Evolutionary conservation across 2,797 vertebrate species (phyloP), one percentile per base, ranked within the genome.

Genomic region (Cynopterus sphinx): DNA sequence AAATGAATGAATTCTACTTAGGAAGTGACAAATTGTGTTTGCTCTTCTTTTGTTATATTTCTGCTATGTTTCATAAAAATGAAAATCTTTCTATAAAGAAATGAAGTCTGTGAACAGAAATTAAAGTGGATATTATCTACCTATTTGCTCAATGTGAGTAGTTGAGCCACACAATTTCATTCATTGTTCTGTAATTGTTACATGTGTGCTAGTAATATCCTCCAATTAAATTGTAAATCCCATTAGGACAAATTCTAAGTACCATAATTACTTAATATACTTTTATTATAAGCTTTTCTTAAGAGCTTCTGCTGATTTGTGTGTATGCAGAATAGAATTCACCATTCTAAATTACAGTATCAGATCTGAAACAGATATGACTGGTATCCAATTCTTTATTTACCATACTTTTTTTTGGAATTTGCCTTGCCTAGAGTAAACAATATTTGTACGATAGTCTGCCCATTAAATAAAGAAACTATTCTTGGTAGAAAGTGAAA

Each of bases 401-500:
- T 78, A 71, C 22, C 15, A 28, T n/a, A 33, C 53, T 28, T 93
- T 78, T 84, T 77, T 59, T 55, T 61, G 21, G 17, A 6, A 73
- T 82, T 61, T 49, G 77, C 15, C n/a, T 81, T 63, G 13, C 26
- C 24, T 77, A 75, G 61, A 78, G 13, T 84, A 67, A 95, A 31
- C 9, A 79, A 93, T 81, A 46, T 84, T 51, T 94, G 2, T 70
- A 61, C 77, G 51, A 87, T 67, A 65, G 46, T 53, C 43, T 79
- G 41, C 0, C 11, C 57, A 75, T 81, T 79, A 90, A 89, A 81
- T 41, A 81, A 93, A 79, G 51, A 12, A 84, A 33, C 65, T 68
- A 71, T n/a, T 89, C 63, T 78, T 84, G 2, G 21, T 79, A 68
- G 43, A 75, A 91, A 95, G 39, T 65, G 33, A 94, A 94, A 94